Percentiles rank a stretch among this genome's conserved stretches.
These are phyloP conservation scores for Glomeris maerens DNA, from an alignment of 1,140 invertebrate species.

Conservation along the genomic window DNA sequence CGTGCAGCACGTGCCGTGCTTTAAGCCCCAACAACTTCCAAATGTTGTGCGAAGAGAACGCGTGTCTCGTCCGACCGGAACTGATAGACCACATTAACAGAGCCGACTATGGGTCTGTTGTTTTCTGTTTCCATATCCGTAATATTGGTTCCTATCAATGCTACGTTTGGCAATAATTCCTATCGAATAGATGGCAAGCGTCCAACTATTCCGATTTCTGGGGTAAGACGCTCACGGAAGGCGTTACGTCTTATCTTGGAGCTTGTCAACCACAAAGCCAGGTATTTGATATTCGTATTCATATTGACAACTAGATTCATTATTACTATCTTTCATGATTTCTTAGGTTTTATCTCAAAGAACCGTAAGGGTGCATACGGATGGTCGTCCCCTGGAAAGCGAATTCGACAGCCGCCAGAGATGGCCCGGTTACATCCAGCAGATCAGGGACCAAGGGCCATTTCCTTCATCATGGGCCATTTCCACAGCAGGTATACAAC, in stretches of 20 bases:
- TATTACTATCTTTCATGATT: neutral
- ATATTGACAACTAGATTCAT: neutral
- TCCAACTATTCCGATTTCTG: slow-evolving; percentile 67
- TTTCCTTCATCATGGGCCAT: slow-evolving; percentile 85
- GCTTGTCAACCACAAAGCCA: slow-evolving; percentile 39
- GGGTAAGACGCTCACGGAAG: slow-evolving; percentile 65
- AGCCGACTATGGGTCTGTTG: slow-evolving; percentile 26
- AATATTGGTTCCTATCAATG: neutral
- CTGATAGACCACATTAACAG: slow-evolving; percentile 51
- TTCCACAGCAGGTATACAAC: slow-evolving; percentile 54
- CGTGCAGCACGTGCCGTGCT: slow-evolving; percentile 45
- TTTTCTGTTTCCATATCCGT: slow-evolving; percentile 3
- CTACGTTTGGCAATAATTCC: neutral
- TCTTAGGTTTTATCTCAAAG: neutral
- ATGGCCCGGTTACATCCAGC: slow-evolving; percentile 57
- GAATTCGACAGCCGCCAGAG: slow-evolving; percentile 56
- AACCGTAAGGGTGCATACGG: slow-evolving; percentile 33
- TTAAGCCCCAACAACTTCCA: slow-evolving; percentile 30
- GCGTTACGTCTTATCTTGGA: slow-evolving; percentile 56
- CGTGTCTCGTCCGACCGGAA: slow-evolving; percentile 54
- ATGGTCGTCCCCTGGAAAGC: slow-evolving; percentile 22
- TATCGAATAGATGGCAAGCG: slow-evolving; percentile 49
- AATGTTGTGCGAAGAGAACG: slow-evolving; percentile 52
- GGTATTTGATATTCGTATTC: too few relatives aligned
- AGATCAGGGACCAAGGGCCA: slow-evolving; percentile 74